These are phyloP conservation scores for Dendrophyllia cribrosa DNA, from an alignment of 64 coral and sea anemone genomes.

Conservation along the genomic window DNA sequence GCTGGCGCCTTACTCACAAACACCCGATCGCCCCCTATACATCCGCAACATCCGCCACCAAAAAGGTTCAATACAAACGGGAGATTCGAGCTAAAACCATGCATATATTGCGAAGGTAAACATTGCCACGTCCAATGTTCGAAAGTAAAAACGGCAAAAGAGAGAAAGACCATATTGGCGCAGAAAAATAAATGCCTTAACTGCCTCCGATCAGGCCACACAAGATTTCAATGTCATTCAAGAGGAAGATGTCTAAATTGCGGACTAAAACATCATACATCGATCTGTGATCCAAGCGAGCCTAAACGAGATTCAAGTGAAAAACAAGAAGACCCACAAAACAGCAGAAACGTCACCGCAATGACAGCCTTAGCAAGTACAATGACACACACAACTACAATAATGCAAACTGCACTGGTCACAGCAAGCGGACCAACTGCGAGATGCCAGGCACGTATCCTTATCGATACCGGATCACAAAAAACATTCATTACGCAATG, in stretches of 20 bases:
- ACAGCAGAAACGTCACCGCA: conserved; percentile 14
- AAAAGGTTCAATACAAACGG: conserved; percentile 40
- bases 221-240: conserved; percentile 58
- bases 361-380: conserved; percentile 52
- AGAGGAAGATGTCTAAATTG: conserved; percentile 62
- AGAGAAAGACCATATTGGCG: conserved; percentile 34
- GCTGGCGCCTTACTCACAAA: conserved; percentile 57
- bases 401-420: conserved; percentile 61
- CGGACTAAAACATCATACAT: conserved; percentile 55
- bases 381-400: conserved; percentile 46
- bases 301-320: conserved; percentile 45
- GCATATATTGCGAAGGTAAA: conserved; percentile 71
- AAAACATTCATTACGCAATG: conserved; percentile 56
- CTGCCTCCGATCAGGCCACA: conserved; percentile 41
- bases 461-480: conserved; percentile 66
- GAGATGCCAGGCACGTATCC: conserved; percentile 61
- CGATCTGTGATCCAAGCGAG: conserved; percentile 47
- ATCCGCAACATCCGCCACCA: not conserved
- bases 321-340: conserved; percentile 51
- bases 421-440: conserved; percentile 61
- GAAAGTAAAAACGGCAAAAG: conserved; percentile 22
- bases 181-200: conserved; percentile 71
- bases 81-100: conserved; percentile 48
- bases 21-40: conserved; percentile 31
- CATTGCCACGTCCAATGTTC: conserved; percentile 47